These are phyloP conservation scores for Samia ricini DNA, from an alignment of 1,140 invertebrate species.

Conservation along the genomic window DNA sequence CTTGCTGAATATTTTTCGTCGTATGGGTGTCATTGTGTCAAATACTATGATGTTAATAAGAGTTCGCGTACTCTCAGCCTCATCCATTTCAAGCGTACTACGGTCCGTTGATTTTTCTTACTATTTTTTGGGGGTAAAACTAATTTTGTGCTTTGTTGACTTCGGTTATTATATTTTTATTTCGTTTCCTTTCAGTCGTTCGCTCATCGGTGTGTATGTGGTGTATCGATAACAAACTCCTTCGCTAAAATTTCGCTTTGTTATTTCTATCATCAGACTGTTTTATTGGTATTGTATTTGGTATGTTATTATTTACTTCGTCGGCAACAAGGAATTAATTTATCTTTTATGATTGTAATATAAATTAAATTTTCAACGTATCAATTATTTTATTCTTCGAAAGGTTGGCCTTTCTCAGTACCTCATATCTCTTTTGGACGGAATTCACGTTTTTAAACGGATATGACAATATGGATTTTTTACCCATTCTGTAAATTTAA, in stretches of 20 bases:
- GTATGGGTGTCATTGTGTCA: conserved; percentile 3
- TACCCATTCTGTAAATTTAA: too few species aligned
- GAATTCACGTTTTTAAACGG: too few species aligned
- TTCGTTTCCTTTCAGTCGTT: conserved; percentile 31
- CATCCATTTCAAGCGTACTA: conserved; percentile 38
- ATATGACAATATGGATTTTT: too few species aligned
- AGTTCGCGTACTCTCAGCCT: neutral
- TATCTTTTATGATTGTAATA: too few species aligned
- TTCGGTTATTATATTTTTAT: conserved; percentile 53
- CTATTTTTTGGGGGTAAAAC: conserved; percentile 53
- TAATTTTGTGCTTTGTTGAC: conserved; percentile 68
- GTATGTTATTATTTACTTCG: conserved; percentile 9
- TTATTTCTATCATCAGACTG: neutral
- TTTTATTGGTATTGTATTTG: conserved; percentile 17
- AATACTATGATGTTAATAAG: conserved; percentile 20
- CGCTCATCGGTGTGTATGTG: conserved; percentile 24
- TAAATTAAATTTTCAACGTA: too few species aligned
- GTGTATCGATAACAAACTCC: conserved; percentile 34
- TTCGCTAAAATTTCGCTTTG: conserved; percentile 3
- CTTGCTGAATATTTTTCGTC: too few species aligned
- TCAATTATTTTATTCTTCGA: too few species aligned
- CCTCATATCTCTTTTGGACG: too few species aligned
- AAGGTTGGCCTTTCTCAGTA: too few species aligned
- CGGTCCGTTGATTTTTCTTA: conserved; percentile 39
- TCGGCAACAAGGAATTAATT: too few species aligned